Evolutionary conservation across 2,113 vertebrate genomes (phyloP).

Genomic region (Sisor rabdophorus): DNA sequence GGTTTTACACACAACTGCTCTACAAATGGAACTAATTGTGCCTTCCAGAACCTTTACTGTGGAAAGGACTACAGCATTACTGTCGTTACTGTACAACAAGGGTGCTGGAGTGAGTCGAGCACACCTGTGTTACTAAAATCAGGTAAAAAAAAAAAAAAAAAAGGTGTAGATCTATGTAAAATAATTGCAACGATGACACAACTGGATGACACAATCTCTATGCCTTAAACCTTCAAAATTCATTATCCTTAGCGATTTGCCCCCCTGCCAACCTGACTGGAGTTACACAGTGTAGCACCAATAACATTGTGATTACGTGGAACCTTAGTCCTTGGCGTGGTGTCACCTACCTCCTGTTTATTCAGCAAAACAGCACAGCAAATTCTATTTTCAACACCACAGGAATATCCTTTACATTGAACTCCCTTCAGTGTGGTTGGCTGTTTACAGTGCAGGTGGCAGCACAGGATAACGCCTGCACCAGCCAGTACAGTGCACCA

Average conservation of each 20-base stretch:
- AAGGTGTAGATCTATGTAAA: background rate
- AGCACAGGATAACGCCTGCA: conserved; percentile 58
- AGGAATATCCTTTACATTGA: conserved; percentile 48
- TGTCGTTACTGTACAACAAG: conserved; percentile 57
- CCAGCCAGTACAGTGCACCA: conserved; percentile 54
- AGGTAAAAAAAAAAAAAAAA: conserved; percentile 54
- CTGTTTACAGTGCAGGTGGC: conserved; percentile 45
- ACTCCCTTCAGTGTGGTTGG: conserved; percentile 58
- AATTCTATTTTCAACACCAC: conserved; percentile 43
- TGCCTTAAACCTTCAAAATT: background rate
- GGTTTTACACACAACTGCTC: conserved; percentile 54
- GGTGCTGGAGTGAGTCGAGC: conserved; percentile 64
- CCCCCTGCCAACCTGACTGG: conserved; percentile 57
- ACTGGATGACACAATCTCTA: background rate
- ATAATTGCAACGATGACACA: background rate
- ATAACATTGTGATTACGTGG: conserved; percentile 65
- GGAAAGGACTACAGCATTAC: conserved; percentile 55
- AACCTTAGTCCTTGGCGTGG: conserved; percentile 47
- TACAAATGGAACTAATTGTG: conserved; percentile 57
- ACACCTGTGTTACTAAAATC: conserved; percentile 52
- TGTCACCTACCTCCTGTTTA: conserved; percentile 55
- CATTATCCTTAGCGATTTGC: conserved; percentile 60
- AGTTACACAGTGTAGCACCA: conserved; percentile 56
- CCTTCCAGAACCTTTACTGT: conserved; percentile 60
- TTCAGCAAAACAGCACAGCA: conserved; percentile 26